Evolutionary conservation across 2,888 invertebrate genomes (phyloP).

Genomic region (Platynereis dumerilii): DNA sequence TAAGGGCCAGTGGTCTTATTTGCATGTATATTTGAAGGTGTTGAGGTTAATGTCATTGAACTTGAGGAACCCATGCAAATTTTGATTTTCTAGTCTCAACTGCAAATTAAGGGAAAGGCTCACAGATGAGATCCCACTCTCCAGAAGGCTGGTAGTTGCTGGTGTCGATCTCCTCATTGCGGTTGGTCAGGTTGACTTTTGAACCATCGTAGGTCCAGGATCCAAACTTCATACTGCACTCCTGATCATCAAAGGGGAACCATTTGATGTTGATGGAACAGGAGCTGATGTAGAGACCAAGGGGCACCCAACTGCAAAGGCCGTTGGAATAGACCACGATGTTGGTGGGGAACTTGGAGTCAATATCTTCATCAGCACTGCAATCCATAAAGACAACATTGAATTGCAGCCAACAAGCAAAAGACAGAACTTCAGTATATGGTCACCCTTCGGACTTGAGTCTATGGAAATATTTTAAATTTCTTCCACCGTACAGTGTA

Average conservation of each 20-base stretch:
- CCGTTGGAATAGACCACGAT: constrained; percentile 37
- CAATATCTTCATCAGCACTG: constrained; percentile 44
- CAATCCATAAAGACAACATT: not conserved
- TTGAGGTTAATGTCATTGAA: no score
- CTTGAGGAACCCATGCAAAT: no score
- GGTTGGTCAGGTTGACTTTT: constrained; percentile 40
- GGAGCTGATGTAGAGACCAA: constrained; percentile 41
- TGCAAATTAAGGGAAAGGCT: no score
- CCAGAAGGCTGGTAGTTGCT: constrained; percentile 39
- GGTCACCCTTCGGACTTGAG: not conserved
- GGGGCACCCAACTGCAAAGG: constrained; percentile 39
- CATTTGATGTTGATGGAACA: constrained; percentile 42
- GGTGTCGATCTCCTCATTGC: constrained; percentile 32
- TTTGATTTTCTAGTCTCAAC: no score
- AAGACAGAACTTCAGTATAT: not conserved
- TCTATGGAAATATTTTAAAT: no score
- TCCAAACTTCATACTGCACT: constrained; percentile 43
- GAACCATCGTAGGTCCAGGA: constrained; percentile 45
- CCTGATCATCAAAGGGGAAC: constrained; percentile 44
- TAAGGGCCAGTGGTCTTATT: no score
- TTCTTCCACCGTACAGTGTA: no score
- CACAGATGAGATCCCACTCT: constrained; percentile 38
- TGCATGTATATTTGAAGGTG: no score
- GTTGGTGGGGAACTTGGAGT: constrained; percentile 42
- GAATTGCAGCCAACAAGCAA: not conserved